Evolutionary conservation across 2,888 invertebrate genomes (phyloP).

Genomic region (Athripsodes cinereus): DNA sequence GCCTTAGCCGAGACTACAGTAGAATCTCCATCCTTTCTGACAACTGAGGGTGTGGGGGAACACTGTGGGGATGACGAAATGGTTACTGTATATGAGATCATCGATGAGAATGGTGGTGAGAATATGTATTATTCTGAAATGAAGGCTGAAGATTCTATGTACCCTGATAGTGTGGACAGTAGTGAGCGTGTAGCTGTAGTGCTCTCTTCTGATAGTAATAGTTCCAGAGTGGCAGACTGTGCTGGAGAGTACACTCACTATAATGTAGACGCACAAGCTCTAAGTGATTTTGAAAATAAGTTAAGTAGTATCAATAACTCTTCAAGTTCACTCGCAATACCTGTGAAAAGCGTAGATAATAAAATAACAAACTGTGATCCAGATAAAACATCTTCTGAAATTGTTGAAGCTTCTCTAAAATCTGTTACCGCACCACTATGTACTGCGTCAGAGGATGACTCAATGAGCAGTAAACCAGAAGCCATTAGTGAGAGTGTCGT

Average conservation of each 20-base stretch:
- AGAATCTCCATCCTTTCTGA: conserved; percentile 7
- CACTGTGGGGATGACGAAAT: conserved; percentile 40
- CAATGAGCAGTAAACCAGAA: neutral
- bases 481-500: conserved; percentile 34
- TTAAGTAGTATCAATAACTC: conserved; percentile 15
- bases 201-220: conserved; percentile 14
- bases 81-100: conserved; percentile 48
- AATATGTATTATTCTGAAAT: conserved; percentile 40
- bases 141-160: conserved; percentile 12
- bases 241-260: neutral
- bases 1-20: conserved; percentile 11
- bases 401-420: neutral
- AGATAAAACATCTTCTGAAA: neutral
- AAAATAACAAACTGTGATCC: neutral
- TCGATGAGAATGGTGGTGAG: conserved; percentile 41
- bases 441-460: neutral
- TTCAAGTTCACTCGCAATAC: neutral
- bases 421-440: neutral
- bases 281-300: conserved; percentile 17
- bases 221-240: neutral
- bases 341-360: conserved; percentile 1
- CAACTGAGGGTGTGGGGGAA: conserved; percentile 17
- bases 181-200: neutral
- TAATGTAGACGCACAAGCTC: neutral
- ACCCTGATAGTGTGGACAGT: conserved; percentile 6